A percentile compares a stretch with the other conserved stretches of the same genome.
Conservation (phyloP, 2,888 invertebrate genomes). For the Artemia sp. region DNA sequence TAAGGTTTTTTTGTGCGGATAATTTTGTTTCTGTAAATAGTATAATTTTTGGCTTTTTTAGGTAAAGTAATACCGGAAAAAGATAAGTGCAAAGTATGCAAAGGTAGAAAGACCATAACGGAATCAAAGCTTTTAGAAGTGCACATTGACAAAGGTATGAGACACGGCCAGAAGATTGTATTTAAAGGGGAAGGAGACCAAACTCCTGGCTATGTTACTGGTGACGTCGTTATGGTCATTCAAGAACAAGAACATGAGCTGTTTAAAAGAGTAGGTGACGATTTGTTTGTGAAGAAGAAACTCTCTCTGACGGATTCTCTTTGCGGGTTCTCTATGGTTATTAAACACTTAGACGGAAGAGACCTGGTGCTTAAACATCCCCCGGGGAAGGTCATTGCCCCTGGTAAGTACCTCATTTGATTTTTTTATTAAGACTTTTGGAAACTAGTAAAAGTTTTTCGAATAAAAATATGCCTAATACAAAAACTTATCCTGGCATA, state of each 20-base stretch:
- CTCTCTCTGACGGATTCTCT: conserved; percentile 71
- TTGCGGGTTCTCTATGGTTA: conserved; percentile 65
- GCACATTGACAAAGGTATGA: conserved; percentile 74
- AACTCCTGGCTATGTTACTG: conserved; percentile 63
- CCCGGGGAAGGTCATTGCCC: conserved; percentile 65
- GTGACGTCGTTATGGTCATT: conserved; percentile 73
- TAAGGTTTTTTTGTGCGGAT: too few relatives aligned
- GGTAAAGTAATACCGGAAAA: conserved; percentile 57
- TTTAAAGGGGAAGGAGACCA: conserved; percentile 82
- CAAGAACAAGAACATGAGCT: conserved; percentile 59
- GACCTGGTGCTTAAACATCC: conserved; percentile 57
- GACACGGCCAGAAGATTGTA: conserved; percentile 62
- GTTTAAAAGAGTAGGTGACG: conserved; percentile 59
- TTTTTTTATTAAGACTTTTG: too few relatives aligned
- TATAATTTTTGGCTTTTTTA: conserved; percentile 25
- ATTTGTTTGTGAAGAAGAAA: conserved; percentile 50
- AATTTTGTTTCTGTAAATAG: too few relatives aligned
- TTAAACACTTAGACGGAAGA: conserved; percentile 78
- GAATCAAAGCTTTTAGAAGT: conserved; percentile 71
- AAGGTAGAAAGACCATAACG: conserved; percentile 62
- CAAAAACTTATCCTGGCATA: too few relatives aligned
- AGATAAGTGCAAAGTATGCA: conserved; percentile 62
- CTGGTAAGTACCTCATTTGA: conserved; percentile 40
- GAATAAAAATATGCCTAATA: too few relatives aligned
- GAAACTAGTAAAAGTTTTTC: too few relatives aligned